Evolutionary conservation across 2,888 invertebrate species (phyloP).

Genomic region (Campoletis raptor): DNA sequence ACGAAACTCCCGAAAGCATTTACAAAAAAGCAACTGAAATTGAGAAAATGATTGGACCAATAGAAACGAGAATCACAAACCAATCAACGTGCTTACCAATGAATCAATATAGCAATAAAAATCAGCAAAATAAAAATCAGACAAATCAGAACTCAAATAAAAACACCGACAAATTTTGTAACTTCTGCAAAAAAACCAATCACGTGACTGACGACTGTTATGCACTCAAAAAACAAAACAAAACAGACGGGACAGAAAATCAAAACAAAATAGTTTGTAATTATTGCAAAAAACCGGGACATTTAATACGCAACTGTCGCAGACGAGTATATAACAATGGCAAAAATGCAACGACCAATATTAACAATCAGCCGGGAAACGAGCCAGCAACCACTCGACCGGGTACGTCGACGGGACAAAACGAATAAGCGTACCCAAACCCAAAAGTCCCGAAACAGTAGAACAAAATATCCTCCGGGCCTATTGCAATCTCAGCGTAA

Average conservation of each 20-base stretch:
- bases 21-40: neutral
- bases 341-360: neutral
- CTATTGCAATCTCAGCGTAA: neutral
- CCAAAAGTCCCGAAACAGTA: neutral
- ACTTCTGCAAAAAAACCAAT: neutral
- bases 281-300: slow-evolving; percentile 8
- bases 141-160: neutral
- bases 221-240: neutral
- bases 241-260: neutral
- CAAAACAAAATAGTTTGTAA: neutral
- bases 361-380: neutral
- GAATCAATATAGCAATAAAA: neutral
- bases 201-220: neutral
- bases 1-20: neutral
- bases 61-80: too few relatives aligned
- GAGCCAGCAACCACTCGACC: too few relatives aligned
- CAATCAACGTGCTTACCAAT: too few relatives aligned
- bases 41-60: neutral
- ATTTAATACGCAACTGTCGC: neutral
- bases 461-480: neutral
- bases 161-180: neutral
- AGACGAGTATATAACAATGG: neutral
- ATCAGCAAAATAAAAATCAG: neutral
- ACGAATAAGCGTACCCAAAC: neutral
- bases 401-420: too few relatives aligned